Base-by-base conservation (phyloP, 1,140 invertebrate species). In the Macrocentrus cingulum region DNA sequence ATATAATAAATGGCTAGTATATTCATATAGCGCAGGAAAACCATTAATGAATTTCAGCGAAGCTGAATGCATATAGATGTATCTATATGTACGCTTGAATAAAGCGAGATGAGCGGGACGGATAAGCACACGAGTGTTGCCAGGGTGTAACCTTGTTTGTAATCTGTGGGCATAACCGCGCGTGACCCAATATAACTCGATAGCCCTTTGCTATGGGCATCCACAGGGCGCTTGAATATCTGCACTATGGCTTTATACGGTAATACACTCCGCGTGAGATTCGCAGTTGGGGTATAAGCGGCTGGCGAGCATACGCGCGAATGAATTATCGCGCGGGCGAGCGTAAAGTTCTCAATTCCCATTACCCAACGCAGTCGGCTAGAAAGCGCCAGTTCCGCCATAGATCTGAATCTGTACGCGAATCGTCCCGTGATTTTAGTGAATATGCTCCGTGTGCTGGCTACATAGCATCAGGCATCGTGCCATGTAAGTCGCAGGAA, bases 271-370 rank as follows among this genome's bases (percentile, higher is more conserved):
- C 8, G 45, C 49, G 18, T 36, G 18, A 51, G 25, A 51, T 32
- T 36, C 15, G 9, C 18, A 16, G 29, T 51, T 37, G 18, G 32
- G 48, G 41, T 48, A 56, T 15, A 48, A 56, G 18, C 42, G 46
- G 37, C 6, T 53, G 23, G 25, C 16, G 32, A 16, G 37, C 34
- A 50, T 50, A 59, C 58, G 64, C 52, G 20, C 23, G 60, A 62
- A 69, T 72, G 66, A 75, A 72, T 74, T 70, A 71, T 74, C 68
- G 64, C 46, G 51, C 67, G 65, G 61, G 65, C 67, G 61, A 67
- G 59, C 69, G 66, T 65, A 72, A 73, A 74, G 59, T 76, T 74
- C 67, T 72, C 66, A 70, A 74, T 74, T 74, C 69, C 71, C 70
- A 76, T 76, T 72, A 74, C 68, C 66, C 69, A 69, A 65, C 60